These are phyloP conservation scores for Xiphydria camelus DNA, from an alignment of 2,888 invertebrate species.

Conservation along the genomic window DNA sequence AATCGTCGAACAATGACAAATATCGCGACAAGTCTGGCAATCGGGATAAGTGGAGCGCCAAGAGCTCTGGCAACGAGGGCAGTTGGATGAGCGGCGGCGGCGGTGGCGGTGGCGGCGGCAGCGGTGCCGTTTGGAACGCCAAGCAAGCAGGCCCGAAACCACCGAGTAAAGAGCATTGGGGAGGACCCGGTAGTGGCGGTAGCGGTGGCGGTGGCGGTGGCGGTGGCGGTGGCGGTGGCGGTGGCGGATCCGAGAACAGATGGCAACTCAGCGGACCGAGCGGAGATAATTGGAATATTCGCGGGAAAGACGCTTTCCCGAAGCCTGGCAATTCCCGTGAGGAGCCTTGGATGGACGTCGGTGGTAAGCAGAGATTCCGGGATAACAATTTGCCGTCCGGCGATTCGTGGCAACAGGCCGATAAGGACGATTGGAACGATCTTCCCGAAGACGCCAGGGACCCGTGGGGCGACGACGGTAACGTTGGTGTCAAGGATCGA, in stretches of 20 bases:
- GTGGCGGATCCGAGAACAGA: conserved; percentile 9
- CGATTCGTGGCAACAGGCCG: conserved; percentile 19
- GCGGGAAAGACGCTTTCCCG: conserved; percentile 35
- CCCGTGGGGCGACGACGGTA: conserved; percentile 52
- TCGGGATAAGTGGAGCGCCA: conserved; percentile 28
- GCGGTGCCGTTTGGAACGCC: conserved; percentile 19
- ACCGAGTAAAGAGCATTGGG: conserved; percentile 21
- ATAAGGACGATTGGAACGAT: conserved; percentile 50
- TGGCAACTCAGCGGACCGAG: conserved; percentile 13
- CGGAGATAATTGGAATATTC: conserved; percentile 42
- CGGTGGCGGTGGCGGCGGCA: conserved; percentile 11
- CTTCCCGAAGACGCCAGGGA: conserved; percentile 53
- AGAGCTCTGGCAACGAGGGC: conserved; percentile 22
- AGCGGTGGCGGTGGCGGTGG: conserved; percentile 7
- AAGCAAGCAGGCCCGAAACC: conserved; percentile 11
- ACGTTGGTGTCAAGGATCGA: conserved; percentile 9
- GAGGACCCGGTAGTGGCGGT: conserved; percentile 7
- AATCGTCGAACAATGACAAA: conserved; percentile 24
- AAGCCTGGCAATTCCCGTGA: conserved; percentile 23
- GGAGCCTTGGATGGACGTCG: conserved; percentile 29
- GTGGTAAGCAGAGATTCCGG: conserved; percentile 36
- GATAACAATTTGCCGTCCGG: neutral
- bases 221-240: conserved; percentile 4
- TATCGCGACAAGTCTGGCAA: conserved; percentile 23
- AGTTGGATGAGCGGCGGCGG: conserved; percentile 23